These are phyloP conservation scores for Poeciliopsis retropinna DNA, from an alignment of 2,113 vertebrate genomes.

Conservation along the genomic window DNA sequence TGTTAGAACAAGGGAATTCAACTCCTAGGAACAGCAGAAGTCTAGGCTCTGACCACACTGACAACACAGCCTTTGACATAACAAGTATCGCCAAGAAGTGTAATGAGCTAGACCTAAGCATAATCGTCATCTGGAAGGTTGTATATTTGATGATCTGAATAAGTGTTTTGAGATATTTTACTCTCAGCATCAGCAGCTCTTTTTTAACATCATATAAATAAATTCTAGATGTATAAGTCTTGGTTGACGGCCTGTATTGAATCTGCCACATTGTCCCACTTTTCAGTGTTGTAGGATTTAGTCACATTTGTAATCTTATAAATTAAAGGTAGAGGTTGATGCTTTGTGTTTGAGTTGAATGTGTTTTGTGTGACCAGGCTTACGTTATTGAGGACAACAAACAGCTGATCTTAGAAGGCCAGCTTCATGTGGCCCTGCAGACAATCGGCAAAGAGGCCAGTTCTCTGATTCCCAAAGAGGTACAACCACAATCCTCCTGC, in stretches of 20 bases:
- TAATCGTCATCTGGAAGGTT: conserved; percentile 95
- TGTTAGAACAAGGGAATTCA: conserved; percentile 70
- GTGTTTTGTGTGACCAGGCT: conserved; percentile 80
- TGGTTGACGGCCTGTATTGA: no score
- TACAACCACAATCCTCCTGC: conserved; percentile 55
- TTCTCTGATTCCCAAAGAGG: conserved; percentile 91
- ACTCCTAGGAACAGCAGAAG: conserved; percentile 48
- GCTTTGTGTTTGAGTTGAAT: background rate
- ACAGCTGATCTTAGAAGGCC: conserved; percentile 95
- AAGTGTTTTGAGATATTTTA: no score
- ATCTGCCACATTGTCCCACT: no score
- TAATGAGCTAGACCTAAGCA: conserved; percentile 89
- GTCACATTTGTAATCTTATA: background rate
- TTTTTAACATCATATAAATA: no score
- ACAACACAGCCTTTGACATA: conserved; percentile 57
- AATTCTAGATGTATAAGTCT: no score
- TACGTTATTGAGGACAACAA: conserved; percentile 96
- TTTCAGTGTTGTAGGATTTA: no score
- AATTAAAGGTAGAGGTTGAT: background rate
- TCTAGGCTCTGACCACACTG: conserved; percentile 8
- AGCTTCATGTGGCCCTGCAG: conserved; percentile 91
- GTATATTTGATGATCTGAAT: background rate
- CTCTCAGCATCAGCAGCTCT: no score
- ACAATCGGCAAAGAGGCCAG: conserved; percentile 90
- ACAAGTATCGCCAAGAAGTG: conserved; percentile 84